Base-by-base conservation (phyloP, 2,888 invertebrate genomes). In the Nemoura dubitans region DNA sequence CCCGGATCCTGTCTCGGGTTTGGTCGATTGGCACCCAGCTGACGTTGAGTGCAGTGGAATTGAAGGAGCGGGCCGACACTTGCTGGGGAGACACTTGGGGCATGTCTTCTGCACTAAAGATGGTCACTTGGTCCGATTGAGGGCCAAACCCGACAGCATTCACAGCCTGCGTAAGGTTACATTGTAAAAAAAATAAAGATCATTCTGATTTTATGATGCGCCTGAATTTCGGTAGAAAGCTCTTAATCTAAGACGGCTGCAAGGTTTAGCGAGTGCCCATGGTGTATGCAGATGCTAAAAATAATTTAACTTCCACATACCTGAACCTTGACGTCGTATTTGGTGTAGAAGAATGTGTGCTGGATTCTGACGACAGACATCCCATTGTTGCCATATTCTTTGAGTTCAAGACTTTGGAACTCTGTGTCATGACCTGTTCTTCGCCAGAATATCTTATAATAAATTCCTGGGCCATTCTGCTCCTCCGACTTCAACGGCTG, bases 61-160 rank as follows among this genome's bases (percentile, higher is more conserved):
- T 99, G 91, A 93, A 97, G 0, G 97, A 95, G 26, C 93, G 91
- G 0, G 97, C 96, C 80, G 93, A 92, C 0, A 98, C 96, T 90
- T 95, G 93, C 89, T 97, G 96, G 0, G 98, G 98, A 0, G 98
- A 96, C 42, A 96, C 96, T 90, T 96, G 96, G 0, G 98, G 98
- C 97, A 98, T 97, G 90, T 97, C 97, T 91, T 98, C 98, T 0
- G 98, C 98, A 10, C 97, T 97, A 91, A 94, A 97, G 89, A 98
- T 95, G 0, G 95, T 93, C 0, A 94, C 94, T 0, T 95, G 93
- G 7, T 95, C 94, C 87, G 97, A 97, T 89, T 95, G 94, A 0
- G 98, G 98, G 0, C 98, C 98, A 7, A 93, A 92, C 0, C 98
- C 98, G 26, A 96, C 92, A 86, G 95, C 95, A 90, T 98, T 98